Evolutionary conservation across 1,140 invertebrate species (phyloP).

Genomic region (Platyura marginata): DNA sequence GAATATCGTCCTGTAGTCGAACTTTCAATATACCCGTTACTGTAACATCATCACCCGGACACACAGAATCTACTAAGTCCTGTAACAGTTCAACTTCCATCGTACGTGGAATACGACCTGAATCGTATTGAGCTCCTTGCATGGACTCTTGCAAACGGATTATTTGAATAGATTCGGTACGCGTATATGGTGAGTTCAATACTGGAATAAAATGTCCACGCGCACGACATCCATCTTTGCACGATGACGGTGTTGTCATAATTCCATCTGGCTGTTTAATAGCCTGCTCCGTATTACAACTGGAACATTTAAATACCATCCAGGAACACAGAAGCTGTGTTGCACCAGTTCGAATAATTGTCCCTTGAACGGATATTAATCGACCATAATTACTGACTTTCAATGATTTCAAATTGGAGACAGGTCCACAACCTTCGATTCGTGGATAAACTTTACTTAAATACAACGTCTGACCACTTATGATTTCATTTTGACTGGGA

Average conservation of each 20-base stretch:
- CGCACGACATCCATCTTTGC: constrained; percentile 11
- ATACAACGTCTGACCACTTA: constrained; percentile 6
- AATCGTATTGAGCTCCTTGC: constrained; percentile 8
- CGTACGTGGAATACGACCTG: constrained; percentile 4
- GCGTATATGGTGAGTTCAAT: constrained; percentile 15
- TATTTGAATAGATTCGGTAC: constrained; percentile 12
- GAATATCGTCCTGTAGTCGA: constrained; percentile 9
- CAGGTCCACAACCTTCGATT: constrained; percentile 13
- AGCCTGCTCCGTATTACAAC: constrained; percentile 42
- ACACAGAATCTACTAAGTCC: constrained; percentile 72
- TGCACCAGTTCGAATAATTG: constrained; percentile 65
- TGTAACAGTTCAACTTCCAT: constrained; percentile 66
- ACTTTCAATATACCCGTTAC: constrained; percentile 58
- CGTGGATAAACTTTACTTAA: constrained; percentile 2
- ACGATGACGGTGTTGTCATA: constrained; percentile 10
- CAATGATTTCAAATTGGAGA: constrained; percentile 6
- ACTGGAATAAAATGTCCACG: constrained; percentile 13
- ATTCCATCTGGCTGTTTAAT: constrained; percentile 25
- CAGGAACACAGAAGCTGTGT: constrained; percentile 52
- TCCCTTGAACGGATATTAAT: constrained; percentile 65
- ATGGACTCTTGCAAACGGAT: constrained; percentile 15
- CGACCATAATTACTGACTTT: constrained; percentile 9
- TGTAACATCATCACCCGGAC: constrained; percentile 75
- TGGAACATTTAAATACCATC: constrained; percentile 61
- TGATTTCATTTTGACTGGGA: neutral